phyloP scores from a whole-genome alignment of 2,888 invertebrate species.

The Eristalis tenax region DNA sequence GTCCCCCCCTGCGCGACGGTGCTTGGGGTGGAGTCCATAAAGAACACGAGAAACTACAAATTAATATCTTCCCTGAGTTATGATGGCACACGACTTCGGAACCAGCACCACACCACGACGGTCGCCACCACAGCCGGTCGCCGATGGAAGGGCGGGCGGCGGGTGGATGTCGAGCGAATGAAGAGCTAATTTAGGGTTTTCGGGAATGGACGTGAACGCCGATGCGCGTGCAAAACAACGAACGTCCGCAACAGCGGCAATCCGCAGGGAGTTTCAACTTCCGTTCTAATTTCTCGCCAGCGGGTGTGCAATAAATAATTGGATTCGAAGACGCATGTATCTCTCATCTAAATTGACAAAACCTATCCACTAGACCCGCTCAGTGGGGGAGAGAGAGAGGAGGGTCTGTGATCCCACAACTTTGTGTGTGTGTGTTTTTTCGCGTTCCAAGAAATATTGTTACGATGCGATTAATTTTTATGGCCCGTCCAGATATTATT shows the following conservation, averaged over 20 bases:
- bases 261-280: conserved; percentile 61
- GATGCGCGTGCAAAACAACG: conserved; percentile 32
- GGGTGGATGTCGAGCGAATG: conserved; percentile 6
- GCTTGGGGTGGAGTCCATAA: conserved; percentile 15
- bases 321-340: conserved; percentile 10
- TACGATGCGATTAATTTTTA: conserved; percentile 42
- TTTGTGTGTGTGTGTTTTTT: not conserved
- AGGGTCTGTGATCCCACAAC: not conserved
- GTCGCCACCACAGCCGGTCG: not conserved
- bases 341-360: conserved; percentile 14
- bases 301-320: conserved; percentile 62
- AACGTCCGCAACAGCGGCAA: not conserved
- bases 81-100: conserved; percentile 60
- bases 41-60: conserved; percentile 50
- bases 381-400: not conserved
- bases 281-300: conserved; percentile 65
- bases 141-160: too few relatives aligned
- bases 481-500: conserved; percentile 32
- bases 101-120: not conserved
- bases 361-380: not conserved
- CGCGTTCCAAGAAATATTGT: conserved; percentile 44
- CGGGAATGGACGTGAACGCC: conserved; percentile 3
- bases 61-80: conserved; percentile 63
- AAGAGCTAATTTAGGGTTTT: conserved; percentile 58
- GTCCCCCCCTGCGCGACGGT: not conserved